phyloP scores from a whole-genome alignment of 2,888 invertebrate species.

The Cephus nigrinus region DNA sequence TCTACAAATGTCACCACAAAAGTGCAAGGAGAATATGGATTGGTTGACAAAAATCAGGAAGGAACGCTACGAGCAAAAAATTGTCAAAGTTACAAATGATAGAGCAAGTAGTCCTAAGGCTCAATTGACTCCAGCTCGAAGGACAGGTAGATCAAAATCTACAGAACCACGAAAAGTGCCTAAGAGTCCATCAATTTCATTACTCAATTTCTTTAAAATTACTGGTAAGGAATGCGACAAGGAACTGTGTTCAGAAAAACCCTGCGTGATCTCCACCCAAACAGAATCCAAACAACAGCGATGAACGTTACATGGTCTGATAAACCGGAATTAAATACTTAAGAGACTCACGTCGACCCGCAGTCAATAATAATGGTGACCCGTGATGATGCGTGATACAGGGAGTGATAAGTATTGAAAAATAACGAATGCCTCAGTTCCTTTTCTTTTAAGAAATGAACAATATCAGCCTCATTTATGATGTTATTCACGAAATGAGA shows the following conservation, averaged over 20 bases:
- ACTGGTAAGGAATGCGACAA: slow-evolving; percentile 36
- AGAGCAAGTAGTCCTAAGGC: slow-evolving; percentile 42
- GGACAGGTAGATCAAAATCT: slow-evolving; percentile 44
- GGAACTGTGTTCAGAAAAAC: slow-evolving; percentile 14
- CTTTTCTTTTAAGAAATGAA: not conserved
- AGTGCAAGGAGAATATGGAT: slow-evolving; percentile 74
- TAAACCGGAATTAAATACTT: not conserved
- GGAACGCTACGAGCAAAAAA: slow-evolving; percentile 64
- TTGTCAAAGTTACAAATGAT: slow-evolving; percentile 50
- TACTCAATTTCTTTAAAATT: slow-evolving; percentile 51
- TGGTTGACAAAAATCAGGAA: slow-evolving; percentile 78
- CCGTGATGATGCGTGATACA: not conserved
- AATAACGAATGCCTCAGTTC: not conserved
- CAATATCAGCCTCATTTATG: not conserved
- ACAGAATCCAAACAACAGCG: not conserved
- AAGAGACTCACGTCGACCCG: not conserved
- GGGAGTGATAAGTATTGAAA: not conserved
- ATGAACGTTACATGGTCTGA: not conserved
- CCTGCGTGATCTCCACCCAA: slow-evolving; percentile 10
- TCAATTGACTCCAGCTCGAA: slow-evolving; percentile 39
- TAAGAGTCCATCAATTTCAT: slow-evolving; percentile 41
- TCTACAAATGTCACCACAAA: slow-evolving; percentile 76
- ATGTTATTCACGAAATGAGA: not conserved
- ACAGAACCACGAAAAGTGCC: slow-evolving; percentile 47
- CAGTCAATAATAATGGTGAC: not conserved